Evolutionary conservation across 2,888 invertebrate genomes (phyloP), one percentile per base, ranked within the genome.

Genomic region (Cordilura impudica): DNA sequence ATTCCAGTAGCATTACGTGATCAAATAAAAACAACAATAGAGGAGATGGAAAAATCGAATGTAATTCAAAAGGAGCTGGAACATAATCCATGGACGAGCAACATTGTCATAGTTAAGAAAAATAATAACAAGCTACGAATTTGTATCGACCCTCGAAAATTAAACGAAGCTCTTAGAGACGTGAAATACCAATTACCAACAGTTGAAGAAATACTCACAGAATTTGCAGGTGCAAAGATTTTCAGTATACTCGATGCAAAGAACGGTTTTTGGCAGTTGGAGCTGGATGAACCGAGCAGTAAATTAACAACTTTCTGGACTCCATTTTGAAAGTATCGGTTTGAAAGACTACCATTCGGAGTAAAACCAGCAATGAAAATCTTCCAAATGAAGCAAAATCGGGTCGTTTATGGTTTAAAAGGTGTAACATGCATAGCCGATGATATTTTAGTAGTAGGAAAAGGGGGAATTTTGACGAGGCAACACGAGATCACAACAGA

Each of bases 241-340:
- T 70, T 70, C 19, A 19, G 2, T 4, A 51, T 12, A 4, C 19
- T 66, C 2, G 51, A 66, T 14, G 66, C 58, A 10, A 73, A 45
- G 10, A 51, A 51, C 4, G 51, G 66, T 2, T 73, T 66, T n/a
- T 66, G 58, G 58, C 66, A 58, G 26, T 12, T 65, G 14, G 35
- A 65, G 14, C 16, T 73, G 10, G 65, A 63, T 16, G 45, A 61
- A 19, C 7, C 3, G 14, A 65, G 45, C 29, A 56, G 56, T 16
- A 47, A 54, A 53, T 2, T 56, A 1, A 72, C 72, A 47, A 16
- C 56, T 4, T 73, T 73, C 47, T 56, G 54, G 56, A 65, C 72
- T 12, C 65, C 47, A 21, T 58, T 31, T 16, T 47, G 56, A n/a
- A 58, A 58, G 14, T 69, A 69, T 12, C 12, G 58, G 16, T 69